Conservation (phyloP, 2,797 vertebrate genomes). For the Acropternis orthonyx region DNA sequence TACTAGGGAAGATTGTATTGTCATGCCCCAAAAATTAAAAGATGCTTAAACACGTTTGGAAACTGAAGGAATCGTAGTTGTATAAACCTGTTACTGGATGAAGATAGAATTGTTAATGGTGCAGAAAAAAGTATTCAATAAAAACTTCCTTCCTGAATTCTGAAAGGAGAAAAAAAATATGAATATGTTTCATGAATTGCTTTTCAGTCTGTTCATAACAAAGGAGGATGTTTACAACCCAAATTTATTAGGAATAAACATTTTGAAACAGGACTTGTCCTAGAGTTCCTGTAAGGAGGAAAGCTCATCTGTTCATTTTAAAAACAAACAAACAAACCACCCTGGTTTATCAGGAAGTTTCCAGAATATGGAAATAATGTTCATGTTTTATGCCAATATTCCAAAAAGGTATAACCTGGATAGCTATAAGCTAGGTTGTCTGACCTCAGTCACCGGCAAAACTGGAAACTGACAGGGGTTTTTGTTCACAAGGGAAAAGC, state of each 20-base stretch:
- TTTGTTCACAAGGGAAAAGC: neutral
- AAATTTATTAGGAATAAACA: neutral
- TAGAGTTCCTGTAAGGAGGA: neutral
- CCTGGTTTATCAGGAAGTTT: neutral
- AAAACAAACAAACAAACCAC: neutral
- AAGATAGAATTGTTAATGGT: neutral
- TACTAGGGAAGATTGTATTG: neutral
- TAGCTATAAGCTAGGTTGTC: neutral
- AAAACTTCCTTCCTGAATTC: neutral
- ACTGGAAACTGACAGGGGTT: neutral
- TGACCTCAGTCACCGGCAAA: neutral
- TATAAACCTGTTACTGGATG: neutral
- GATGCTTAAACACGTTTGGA: neutral
- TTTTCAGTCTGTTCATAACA: neutral
- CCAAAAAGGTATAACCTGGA: neutral
- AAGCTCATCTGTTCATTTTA: neutral
- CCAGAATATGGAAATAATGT: neutral
- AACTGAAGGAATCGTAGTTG: neutral
- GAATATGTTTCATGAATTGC: neutral
- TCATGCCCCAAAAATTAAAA: neutral
- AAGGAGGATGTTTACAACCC: neutral
- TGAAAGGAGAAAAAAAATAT: neutral
- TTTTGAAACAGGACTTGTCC: neutral
- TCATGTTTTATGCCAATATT: neutral
- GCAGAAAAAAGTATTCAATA: neutral